Percentiles rank a stretch among this genome's conserved stretches.
Conservation (phyloP, 2,888 invertebrate genomes). For the Oscheius sp. region DNA sequence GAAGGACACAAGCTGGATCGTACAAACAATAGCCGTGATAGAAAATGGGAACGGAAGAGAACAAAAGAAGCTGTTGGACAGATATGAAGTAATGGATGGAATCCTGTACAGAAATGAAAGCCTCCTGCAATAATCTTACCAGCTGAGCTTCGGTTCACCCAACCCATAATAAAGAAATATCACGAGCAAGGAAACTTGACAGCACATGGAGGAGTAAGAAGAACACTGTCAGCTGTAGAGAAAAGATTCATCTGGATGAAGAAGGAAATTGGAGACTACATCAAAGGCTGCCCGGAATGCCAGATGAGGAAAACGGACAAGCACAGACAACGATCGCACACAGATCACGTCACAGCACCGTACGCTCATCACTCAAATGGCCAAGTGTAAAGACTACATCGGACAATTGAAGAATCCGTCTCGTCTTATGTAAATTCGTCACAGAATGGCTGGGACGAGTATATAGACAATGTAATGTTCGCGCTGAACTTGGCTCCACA, state of each 20-base stretch:
- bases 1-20: too few species aligned
- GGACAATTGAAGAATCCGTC: too few species aligned
- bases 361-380: constrained; percentile 26
- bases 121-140: constrained; percentile 29
- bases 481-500: too few species aligned
- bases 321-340: too few species aligned
- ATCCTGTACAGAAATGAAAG: too few species aligned
- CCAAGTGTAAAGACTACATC: too few species aligned
- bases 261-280: background rate
- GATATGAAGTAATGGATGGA: constrained; percentile 21
- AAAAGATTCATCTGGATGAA: constrained; percentile 24
- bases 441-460: too few species aligned
- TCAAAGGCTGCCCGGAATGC: constrained; percentile 6
- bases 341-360: too few species aligned
- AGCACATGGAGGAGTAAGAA: constrained; percentile 12
- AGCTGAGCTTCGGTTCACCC: background rate
- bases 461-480: too few species aligned
- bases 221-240: constrained; percentile 1
- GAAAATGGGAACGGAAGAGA: background rate
- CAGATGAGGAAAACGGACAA: constrained; percentile 3
- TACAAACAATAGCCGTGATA: background rate
- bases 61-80: background rate
- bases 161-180: constrained; percentile 3
- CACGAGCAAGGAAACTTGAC: background rate
- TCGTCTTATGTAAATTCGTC: too few species aligned